phyloP scores from a whole-genome alignment of 2,888 invertebrate genomes.

The Clivina fossor region DNA sequence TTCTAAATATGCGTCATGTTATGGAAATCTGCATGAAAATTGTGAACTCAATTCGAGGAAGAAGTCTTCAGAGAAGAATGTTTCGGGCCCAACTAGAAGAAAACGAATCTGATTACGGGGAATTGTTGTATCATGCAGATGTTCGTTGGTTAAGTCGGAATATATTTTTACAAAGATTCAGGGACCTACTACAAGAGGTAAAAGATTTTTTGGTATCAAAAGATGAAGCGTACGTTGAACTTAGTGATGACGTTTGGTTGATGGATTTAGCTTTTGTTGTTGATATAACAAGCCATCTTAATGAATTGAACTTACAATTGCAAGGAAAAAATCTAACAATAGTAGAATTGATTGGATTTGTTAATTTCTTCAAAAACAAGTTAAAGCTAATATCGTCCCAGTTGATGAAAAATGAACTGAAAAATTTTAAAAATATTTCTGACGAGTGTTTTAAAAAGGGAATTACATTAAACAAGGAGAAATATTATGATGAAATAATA shows the following conservation, averaged over 20 bases:
- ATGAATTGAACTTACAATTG: slow-evolving; percentile 3
- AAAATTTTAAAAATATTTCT: background rate
- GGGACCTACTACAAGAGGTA: background rate
- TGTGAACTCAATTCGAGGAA: slow-evolving; percentile 37
- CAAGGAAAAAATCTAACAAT: slow-evolving; percentile 2
- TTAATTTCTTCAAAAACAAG: background rate
- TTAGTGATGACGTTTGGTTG: background rate
- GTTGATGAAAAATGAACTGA: background rate
- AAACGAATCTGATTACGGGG: background rate
- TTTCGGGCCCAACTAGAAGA: slow-evolving; percentile 26
- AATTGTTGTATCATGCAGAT: slow-evolving; percentile 4
- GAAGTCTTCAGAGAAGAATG: slow-evolving; percentile 42
- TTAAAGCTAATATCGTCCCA: background rate
- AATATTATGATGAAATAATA: slow-evolving; percentile 1
- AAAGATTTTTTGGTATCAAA: background rate
- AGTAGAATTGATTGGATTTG: background rate
- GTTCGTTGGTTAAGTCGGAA: slow-evolving; percentile 5
- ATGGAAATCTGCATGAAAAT: slow-evolving; percentile 1
- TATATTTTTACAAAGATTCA: slow-evolving; percentile 1
- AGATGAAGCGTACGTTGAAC: background rate
- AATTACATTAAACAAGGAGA: background rate
- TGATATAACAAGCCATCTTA: background rate
- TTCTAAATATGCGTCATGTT: background rate
- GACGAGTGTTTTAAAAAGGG: background rate
- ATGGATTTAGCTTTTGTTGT: slow-evolving; percentile 4